Evolutionary conservation across 2,888 invertebrate species (phyloP), one percentile per base, ranked within the genome.

Genomic region (Rhyacophila evoluta): DNA sequence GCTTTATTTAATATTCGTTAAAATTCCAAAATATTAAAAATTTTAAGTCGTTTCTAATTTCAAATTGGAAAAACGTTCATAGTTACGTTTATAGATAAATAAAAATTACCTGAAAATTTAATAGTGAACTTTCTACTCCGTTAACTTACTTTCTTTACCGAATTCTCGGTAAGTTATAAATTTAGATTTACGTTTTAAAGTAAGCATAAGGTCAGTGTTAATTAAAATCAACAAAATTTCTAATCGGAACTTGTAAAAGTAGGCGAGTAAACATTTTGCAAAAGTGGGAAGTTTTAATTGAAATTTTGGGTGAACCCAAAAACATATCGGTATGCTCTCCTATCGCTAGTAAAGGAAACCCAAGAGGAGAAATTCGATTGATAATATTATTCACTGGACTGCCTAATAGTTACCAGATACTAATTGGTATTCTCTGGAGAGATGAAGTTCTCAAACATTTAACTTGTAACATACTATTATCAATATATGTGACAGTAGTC

Each of bases 171-270:
- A 6, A 3, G 6, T 55, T 55, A 19, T 19, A 19, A 55, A 55
- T 55, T 55, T 55, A 2, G 2, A 19, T 10, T 55, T 0, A 55
- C 15, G 25, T 25, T 55, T 39, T 10, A n/a, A 6, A 33, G 29
- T 6, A 2, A 15, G 55, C 10, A 25, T 19, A 55, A 19, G 25
- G 19, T 19, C 25, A 55, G 55, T 55, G 55, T 19, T 55, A 19
- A 55, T 55, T 55, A 55, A 55, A 55, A 55, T 19, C 15, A 55
- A 55, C 55, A 55, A 55, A 55, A 55, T 55, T 19, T 55, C 55
- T 55, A 55, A 55, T 55, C 10, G 19, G 10, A 19, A 55, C 55
- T 55, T 8, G 55, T 12, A 8, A 25, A 55, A 55, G 55, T 15
- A 12, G 15, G 39, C 55, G 19, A 12, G 55, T 55, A 55, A 55